Conservation (phyloP, 2,888 invertebrate species). For the Acanthopleura granulata region DNA sequence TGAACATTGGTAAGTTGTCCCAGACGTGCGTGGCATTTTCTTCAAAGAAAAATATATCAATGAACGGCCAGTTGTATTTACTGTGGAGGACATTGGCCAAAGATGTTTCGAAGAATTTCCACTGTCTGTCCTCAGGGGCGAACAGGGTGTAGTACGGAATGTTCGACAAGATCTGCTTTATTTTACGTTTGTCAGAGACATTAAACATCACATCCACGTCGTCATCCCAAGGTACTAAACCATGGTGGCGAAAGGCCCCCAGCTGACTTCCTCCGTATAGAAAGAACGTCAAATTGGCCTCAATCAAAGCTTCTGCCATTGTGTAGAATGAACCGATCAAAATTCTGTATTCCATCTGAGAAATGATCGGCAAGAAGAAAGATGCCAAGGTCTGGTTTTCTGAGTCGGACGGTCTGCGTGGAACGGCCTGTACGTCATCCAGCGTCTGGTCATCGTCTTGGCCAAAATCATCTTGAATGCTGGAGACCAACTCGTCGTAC, state of each 20-base stretch:
- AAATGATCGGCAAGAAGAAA: constrained; percentile 12
- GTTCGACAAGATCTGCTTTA: neutral
- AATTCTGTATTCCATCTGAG: constrained; percentile 18
- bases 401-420: neutral
- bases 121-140: constrained; percentile 31
- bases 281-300: constrained; percentile 35
- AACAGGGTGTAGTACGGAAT: constrained; percentile 34
- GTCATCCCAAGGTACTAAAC: constrained; percentile 53
- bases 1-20: constrained; percentile 29
- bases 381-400: constrained; percentile 1
- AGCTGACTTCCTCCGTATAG: constrained; percentile 46
- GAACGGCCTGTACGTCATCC: neutral
- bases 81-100: constrained; percentile 31
- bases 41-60: constrained; percentile 53
- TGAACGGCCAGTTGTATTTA: constrained; percentile 48
- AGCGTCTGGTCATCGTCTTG: neutral
- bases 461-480: neutral
- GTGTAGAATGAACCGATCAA: constrained; percentile 10
- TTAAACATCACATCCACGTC: constrained; percentile 47
- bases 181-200: constrained; percentile 27
- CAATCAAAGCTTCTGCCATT: constrained; percentile 9
- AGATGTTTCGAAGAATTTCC: constrained; percentile 45
- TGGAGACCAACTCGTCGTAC: neutral
- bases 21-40: constrained; percentile 49
- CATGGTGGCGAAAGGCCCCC: constrained; percentile 48